A percentile compares a stretch with the other conserved stretches of the same genome.
phyloP scores from a whole-genome alignment of 2,113 vertebrate genomes.

The Rhinolophus sinicus region DNA sequence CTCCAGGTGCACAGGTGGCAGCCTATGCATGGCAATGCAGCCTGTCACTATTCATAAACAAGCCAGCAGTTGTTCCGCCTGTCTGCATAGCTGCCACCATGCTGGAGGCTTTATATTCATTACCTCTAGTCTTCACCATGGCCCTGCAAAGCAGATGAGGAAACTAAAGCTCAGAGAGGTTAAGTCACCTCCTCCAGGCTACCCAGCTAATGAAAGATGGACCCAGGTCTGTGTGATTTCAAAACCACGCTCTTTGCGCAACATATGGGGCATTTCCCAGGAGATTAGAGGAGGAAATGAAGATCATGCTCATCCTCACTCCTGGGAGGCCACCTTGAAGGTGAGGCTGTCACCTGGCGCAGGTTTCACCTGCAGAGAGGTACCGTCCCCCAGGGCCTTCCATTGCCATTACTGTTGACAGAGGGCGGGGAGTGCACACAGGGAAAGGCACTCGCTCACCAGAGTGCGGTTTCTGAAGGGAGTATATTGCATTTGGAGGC shows the following conservation, averaged over 20 bases:
- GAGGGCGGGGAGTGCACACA: not conserved
- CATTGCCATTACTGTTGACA: not conserved
- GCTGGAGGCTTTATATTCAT: not conserved
- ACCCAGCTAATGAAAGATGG: not conserved
- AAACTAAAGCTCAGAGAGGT: not conserved
- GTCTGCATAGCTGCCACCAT: not conserved
- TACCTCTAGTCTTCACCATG: not conserved
- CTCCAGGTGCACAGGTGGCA: not conserved
- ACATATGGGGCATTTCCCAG: not conserved
- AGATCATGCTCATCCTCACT: not conserved
- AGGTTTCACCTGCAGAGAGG: not conserved
- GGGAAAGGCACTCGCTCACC: not conserved
- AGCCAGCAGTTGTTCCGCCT: not conserved
- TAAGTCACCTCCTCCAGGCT: not conserved
- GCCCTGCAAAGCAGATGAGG: not conserved
- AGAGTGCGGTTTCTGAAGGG: not conserved
- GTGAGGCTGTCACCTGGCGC: not conserved
- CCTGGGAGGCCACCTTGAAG: not conserved
- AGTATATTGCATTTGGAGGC: not conserved
- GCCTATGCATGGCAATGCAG: not conserved
- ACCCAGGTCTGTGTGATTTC: not conserved
- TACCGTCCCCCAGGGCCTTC: not conserved
- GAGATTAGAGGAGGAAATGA: not conserved
- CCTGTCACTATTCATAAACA: not conserved
- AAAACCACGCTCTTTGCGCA: not conserved